These are phyloP conservation scores for Drosophila macrospina DNA, from an alignment of 2,888 invertebrate species.

Conservation along the genomic window DNA sequence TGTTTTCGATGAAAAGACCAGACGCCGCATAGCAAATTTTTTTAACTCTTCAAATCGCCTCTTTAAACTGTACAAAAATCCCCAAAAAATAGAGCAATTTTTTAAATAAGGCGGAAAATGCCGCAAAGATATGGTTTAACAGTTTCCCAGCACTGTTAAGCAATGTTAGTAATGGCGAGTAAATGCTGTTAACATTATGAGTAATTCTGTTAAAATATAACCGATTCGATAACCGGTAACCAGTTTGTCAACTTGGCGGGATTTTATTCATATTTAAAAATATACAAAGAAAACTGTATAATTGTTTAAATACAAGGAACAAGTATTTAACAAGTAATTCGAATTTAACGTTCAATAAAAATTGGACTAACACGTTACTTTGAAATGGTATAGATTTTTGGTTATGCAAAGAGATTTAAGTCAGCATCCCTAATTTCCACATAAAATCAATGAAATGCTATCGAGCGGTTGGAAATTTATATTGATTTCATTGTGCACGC, in stretches of 20 bases:
- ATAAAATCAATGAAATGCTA: neutral
- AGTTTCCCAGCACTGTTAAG: neutral
- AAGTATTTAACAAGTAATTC: neutral
- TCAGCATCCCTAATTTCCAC: constrained; percentile 5
- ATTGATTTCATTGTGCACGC: constrained; percentile 6
- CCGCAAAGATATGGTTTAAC: neutral
- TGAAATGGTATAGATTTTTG: neutral
- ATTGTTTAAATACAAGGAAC: neutral
- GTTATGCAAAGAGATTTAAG: neutral
- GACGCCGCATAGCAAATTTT: too few relatives aligned
- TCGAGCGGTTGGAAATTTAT: constrained; percentile 1
- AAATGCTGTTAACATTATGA: neutral
- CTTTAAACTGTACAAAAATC: too few relatives aligned
- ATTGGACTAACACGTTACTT: neutral
- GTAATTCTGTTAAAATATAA: constrained; percentile 6
- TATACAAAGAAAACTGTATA: neutral
- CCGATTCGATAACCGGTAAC: neutral
- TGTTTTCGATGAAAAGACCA: too few relatives aligned
- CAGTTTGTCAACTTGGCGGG: neutral
- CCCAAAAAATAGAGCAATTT: too few relatives aligned
- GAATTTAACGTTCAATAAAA: neutral
- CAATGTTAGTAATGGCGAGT: too few relatives aligned
- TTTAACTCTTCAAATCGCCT: too few relatives aligned
- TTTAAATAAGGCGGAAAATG: too few relatives aligned
- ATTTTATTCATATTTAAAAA: neutral